phyloP scores from a whole-genome alignment of 2,888 invertebrate species.

The Cremastinae sp. region DNA sequence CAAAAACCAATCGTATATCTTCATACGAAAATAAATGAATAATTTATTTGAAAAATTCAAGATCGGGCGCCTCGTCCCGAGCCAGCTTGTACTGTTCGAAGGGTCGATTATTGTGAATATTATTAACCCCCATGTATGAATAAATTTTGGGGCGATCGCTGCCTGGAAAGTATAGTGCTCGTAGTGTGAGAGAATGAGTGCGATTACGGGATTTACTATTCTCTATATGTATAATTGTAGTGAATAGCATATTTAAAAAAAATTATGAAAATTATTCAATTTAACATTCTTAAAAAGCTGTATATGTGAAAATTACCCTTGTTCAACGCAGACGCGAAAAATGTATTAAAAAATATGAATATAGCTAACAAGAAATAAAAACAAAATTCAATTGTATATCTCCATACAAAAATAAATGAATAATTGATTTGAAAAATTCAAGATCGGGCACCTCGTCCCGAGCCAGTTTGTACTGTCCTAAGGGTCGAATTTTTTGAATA shows the following conservation, averaged over 20 bases:
- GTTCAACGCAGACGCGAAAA: too few species aligned
- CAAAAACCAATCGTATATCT: too few species aligned
- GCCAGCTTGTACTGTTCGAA: slow-evolving; percentile 84
- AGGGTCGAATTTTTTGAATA: slow-evolving; percentile 85
- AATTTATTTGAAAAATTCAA: slow-evolving; percentile 19
- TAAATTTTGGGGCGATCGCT: slow-evolving; percentile 76
- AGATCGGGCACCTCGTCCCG: slow-evolving; percentile 62
- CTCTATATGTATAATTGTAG: too few species aligned
- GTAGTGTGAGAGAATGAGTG: slow-evolving; percentile 85
- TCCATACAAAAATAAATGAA: too few species aligned
- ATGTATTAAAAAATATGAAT: too few species aligned
- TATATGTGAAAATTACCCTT: too few species aligned
- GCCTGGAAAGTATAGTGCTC: slow-evolving; percentile 83
- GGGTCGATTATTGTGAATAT: slow-evolving; percentile 85
- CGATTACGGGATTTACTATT: slow-evolving; percentile 84
- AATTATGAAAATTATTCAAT: too few species aligned
- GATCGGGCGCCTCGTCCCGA: slow-evolving; percentile 62
- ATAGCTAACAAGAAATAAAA: too few species aligned
- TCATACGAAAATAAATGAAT: not conserved
- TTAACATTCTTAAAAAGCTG: too few species aligned
- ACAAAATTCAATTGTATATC: too few species aligned
- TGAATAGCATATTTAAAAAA: too few species aligned
- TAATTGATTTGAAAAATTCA: slow-evolving; percentile 18
- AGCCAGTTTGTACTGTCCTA: slow-evolving; percentile 83
- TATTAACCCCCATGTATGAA: slow-evolving; percentile 85